Percentiles rank a stretch among this genome's conserved stretches.
Conservation (phyloP, 2,113 vertebrate genomes). For the Chloropsis hardwickii region DNA sequence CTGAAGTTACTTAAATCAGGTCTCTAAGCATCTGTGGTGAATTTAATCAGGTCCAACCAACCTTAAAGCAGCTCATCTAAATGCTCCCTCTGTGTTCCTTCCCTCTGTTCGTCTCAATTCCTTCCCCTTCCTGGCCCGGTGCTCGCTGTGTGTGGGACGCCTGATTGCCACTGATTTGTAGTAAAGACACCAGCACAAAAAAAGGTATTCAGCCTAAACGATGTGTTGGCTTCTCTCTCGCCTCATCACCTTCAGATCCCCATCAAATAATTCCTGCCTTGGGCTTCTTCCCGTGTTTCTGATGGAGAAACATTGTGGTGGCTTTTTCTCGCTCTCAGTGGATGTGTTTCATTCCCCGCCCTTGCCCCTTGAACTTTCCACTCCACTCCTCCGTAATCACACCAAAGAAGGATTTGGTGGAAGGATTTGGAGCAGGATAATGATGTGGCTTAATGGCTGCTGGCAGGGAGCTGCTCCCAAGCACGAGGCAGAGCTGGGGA, state of each 20-base stretch:
- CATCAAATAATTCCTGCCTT: background rate
- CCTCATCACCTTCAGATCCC: background rate
- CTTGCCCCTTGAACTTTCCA: background rate
- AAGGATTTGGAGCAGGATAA: conserved; percentile 22
- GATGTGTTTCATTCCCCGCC: background rate
- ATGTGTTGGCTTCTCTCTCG: background rate
- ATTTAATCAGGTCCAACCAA: conserved; percentile 61
- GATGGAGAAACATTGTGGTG: background rate
- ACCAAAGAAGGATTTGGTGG: conserved; percentile 14
- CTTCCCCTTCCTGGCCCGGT: background rate
- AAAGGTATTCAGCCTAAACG: background rate
- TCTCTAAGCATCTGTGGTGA: conserved; percentile 59
- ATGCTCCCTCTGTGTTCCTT: conserved; percentile 45
- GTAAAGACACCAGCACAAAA: background rate
- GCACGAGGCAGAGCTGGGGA: background rate
- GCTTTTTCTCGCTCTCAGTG: background rate
- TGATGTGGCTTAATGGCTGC: background rate
- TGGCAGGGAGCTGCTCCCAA: background rate
- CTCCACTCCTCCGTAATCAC: background rate
- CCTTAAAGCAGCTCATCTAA: conserved; percentile 57
- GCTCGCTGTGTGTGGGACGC: conserved; percentile 5
- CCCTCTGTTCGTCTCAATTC: background rate
- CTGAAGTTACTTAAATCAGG: conserved; percentile 56
- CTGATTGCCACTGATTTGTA: conserved; percentile 3
- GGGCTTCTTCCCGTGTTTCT: accelerated